These are phyloP conservation scores for Stichodactyla mertensii DNA, from an alignment of 64 coral and sea anemone genomes.

Conservation along the genomic window DNA sequence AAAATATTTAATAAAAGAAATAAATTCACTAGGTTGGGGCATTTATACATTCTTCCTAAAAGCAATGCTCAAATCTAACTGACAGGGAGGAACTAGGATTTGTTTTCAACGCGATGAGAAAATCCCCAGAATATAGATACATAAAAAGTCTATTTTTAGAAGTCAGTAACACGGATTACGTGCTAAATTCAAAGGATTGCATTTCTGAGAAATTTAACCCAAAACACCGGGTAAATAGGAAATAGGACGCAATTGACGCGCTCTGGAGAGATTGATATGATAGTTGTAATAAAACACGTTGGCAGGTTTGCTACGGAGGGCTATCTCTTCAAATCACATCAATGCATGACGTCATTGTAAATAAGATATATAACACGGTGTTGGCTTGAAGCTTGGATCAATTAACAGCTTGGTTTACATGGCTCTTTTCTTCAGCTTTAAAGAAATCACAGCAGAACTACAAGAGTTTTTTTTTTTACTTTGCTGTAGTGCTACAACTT, in stretches of 20 bases:
- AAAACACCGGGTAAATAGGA: not conserved
- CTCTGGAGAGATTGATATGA: not conserved
- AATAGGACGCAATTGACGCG: not conserved
- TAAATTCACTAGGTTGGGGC: not conserved
- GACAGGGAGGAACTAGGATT: not conserved
- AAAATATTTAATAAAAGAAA: not conserved
- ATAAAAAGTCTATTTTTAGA: constrained; percentile 6
- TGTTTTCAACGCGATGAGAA: not conserved
- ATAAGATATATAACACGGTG: not conserved
- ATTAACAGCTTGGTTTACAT: constrained; percentile 6
- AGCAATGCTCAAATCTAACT: no score
- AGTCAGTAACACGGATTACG: not conserved
- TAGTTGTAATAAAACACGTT: not conserved
- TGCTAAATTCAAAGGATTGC: not conserved
- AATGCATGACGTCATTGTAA: not conserved
- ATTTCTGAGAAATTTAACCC: not conserved
- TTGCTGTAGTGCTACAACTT: not conserved
- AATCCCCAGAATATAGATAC: not conserved
- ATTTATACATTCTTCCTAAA: not conserved
- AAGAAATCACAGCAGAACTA: not conserved
- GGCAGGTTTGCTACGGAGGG: not conserved
- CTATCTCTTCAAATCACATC: not conserved
- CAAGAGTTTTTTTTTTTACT: not conserved
- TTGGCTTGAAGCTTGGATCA: not conserved
- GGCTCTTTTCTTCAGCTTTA: not conserved